These are phyloP conservation scores for Pachypanchax playfairii DNA, from an alignment of 2,113 vertebrate genomes.

Conservation along the genomic window DNA sequence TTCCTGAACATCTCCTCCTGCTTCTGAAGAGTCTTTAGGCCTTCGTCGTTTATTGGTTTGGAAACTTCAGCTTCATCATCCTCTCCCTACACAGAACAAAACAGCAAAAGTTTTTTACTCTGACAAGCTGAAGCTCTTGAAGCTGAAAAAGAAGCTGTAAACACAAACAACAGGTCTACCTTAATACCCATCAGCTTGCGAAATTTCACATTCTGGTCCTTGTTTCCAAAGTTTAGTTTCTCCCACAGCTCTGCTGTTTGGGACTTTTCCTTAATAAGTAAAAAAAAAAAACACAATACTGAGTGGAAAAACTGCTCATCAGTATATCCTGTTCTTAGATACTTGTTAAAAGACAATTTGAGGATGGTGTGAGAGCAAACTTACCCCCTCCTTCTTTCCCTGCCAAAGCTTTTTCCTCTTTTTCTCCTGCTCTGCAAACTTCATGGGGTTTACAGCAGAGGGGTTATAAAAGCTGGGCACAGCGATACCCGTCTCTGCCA, in stretches of 20 bases:
- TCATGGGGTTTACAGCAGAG: constrained; percentile 96
- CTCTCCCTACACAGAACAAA: constrained; percentile 78
- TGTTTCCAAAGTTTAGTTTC: constrained; percentile 97
- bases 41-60: constrained; percentile 88
- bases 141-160: background rate
- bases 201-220: constrained; percentile 99
- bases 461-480: constrained; percentile 98
- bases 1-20: constrained; percentile 98
- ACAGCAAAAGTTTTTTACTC: background rate
- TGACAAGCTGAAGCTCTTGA: background rate
- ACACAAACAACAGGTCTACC: constrained; percentile 72
- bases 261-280: constrained; percentile 89
- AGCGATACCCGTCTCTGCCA: constrained; percentile 97
- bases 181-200: constrained; percentile 99
- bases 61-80: constrained; percentile 84
- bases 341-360: background rate
- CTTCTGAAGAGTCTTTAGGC: constrained; percentile 93
- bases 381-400: constrained; percentile 97
- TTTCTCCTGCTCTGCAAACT: constrained; percentile 97
- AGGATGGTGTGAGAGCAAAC: constrained; percentile 4
- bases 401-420: constrained; percentile 98
- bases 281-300: background rate
- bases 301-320: background rate
- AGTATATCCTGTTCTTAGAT: background rate
- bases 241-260: constrained; percentile 98